A percentile compares a stretch with the other conserved stretches of the same genome.
Conservation (phyloP, 1,140 invertebrate genomes). For the Cydia splendana region DNA sequence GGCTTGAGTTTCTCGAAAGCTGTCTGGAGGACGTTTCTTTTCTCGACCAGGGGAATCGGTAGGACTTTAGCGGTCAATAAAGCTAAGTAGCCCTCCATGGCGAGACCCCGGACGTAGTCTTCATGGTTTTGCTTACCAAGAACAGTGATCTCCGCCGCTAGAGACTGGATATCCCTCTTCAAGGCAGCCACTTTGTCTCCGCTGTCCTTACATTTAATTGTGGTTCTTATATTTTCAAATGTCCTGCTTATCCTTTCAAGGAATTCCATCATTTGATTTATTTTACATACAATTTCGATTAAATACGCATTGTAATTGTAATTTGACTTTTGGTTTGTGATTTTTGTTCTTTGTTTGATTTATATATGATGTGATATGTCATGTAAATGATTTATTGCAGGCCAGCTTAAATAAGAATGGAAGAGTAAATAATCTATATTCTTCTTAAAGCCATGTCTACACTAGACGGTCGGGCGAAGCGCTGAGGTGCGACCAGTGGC, state of each 20-base stretch:
- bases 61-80: constrained; percentile 62
- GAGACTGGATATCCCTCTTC: constrained; percentile 60
- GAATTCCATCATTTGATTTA: constrained; percentile 53
- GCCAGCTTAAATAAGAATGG: background rate
- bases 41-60: constrained; percentile 59
- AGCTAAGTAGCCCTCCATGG: constrained; percentile 68
- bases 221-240: constrained; percentile 60
- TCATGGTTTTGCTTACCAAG: constrained; percentile 64
- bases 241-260: constrained; percentile 56
- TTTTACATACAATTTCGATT: constrained; percentile 15
- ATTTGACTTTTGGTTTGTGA: background rate
- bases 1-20: constrained; percentile 64
- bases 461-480: too few relatives aligned
- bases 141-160: constrained; percentile 55
- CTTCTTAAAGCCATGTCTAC: too few relatives aligned
- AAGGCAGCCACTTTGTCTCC: constrained; percentile 51
- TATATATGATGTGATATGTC: background rate
- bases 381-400: background rate
- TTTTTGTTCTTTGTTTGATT: constrained; percentile 5
- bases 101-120: constrained; percentile 56
- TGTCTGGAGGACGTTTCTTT: constrained; percentile 56
- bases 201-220: constrained; percentile 57
- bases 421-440: too few relatives aligned
- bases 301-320: background rate
- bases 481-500: too few relatives aligned